Base-by-base conservation (phyloP, 2,113 vertebrate species). In the Lamprologus ornatipinnis region DNA sequence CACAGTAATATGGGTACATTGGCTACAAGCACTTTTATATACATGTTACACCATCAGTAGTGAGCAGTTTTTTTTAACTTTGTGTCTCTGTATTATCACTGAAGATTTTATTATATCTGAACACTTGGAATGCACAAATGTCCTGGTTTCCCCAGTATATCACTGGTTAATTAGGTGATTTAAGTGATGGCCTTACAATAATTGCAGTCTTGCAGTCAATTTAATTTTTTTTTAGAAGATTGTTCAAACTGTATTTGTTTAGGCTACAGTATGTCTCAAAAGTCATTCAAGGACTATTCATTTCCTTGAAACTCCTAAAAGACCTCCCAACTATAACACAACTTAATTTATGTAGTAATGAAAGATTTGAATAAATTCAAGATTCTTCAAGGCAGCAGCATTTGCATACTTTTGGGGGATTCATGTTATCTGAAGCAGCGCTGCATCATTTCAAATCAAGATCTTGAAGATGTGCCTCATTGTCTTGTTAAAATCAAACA, bases 281-380 rank as follows among this genome's bases (percentile, higher is more conserved):
- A 31, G 42, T 75, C 60, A 37, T 37, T 65, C 1, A 37, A 37
- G 60, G 68, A 17, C 42, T 75, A 5, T 0, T 75, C 9, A 7
- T 0, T 49, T 60, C 14, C 8, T 60, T 17, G 28, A 60, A 75
- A 47, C 6, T 75, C 0, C 40, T 47, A 28, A 0, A 65, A 31
- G 0, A 49, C 6, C 0, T 78, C 73, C 0, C 1, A 49, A 31
- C 3, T 78, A 51, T 31, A 31, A 78, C 42, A 19, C 15, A 17
- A 7, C 15, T 49, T 0, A 78, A 49, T 1, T n/a, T 31, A n/a
- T 19, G 45, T 78, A 51, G 10, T 49, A 19, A 31, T 47, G 3
- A 78, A 33, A 31, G 45, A 73, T 42, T 26, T 45, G 11, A 51
- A 51, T 7, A 13, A 31, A 78, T 31, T 31, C 28, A 78, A 49